Evolutionary conservation across 2,888 invertebrate species (phyloP), one percentile per base, ranked within the genome.

Genomic region (Anoplius nigerrimus): DNA sequence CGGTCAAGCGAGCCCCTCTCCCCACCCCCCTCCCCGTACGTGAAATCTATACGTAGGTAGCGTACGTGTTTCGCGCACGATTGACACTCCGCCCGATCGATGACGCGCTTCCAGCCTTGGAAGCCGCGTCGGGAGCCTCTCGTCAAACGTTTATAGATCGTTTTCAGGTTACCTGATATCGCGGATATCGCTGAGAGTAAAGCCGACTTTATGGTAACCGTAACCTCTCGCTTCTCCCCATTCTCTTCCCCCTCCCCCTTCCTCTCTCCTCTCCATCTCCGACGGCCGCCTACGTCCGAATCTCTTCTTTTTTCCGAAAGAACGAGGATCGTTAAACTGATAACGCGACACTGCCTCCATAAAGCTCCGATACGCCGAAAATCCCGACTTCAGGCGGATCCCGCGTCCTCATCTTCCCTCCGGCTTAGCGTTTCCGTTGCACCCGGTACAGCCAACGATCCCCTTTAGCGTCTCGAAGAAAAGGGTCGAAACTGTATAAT

Each of bases 181-280:
- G n/a, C 48, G 58, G 58, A 59, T 59, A 59, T 46, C 46, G 58
- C 46, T 13, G 58, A 48, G 48, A 46, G 48, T 59, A 59, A 59
- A 59, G 48, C 58, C 58, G 48, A 59, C 48, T 59, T 59, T 59
- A 59, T 59, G 58, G 58, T 48, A 59, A 59, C 58, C 43, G 58
- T 48, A 59, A 59, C 58, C 58, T 53, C 22, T 6, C 48, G 46
- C 42, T 13, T n/a, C 21, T 15, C 55, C 24, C 22, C 27, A 2
- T 18, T 45, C 34, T 55, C 27, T 27, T 24, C 20, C 18, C 58
- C 8, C 58, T 48, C 22, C 20, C 18, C 22, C 59, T 59, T 15
- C 27, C 56, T 6, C 56, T 56, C 56, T 34, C n/a, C 11, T n/a
- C n/a, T 54, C 22, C n/a, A 21, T 54, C 22, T 21, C 54, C 18